Evolutionary conservation across 2,888 invertebrate genomes (phyloP).

Genomic region (Bombylius discolor): DNA sequence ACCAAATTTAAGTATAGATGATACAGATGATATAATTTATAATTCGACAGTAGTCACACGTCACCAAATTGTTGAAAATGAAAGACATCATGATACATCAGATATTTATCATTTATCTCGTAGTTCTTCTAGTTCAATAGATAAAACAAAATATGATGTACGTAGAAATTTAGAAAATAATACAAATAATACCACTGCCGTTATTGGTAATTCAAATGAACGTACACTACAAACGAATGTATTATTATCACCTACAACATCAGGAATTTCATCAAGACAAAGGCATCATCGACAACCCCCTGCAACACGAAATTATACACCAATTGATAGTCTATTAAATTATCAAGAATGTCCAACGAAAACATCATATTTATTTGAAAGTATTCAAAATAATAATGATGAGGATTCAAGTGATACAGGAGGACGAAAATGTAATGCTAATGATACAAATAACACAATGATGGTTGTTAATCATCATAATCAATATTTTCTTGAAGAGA

Average conservation of each 20-base stretch:
- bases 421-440: conserved; percentile 17
- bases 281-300: conserved; percentile 9
- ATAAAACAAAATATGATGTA: conserved; percentile 12
- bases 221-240: conserved; percentile 12
- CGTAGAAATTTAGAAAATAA: conserved; percentile 1
- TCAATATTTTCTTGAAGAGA: conserved; percentile 34
- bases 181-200: neutral
- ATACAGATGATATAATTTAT: conserved; percentile 28
- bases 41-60: conserved; percentile 24
- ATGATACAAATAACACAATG: neutral
- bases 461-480: conserved; percentile 7
- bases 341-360: conserved; percentile 19
- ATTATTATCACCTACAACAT: conserved; percentile 20
- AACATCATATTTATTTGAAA: conserved; percentile 19
- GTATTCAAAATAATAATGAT: conserved; percentile 2
- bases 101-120: conserved; percentile 25
- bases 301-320: conserved; percentile 25
- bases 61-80: neutral
- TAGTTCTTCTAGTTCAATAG: conserved; percentile 27
- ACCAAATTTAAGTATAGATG: conserved; percentile 28
- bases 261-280: conserved; percentile 16
- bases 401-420: conserved; percentile 23
- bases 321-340: conserved; percentile 29
- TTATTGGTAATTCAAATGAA: neutral
- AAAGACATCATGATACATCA: conserved; percentile 12